These are phyloP conservation scores for Pteronura brasiliensis DNA, from an alignment of 2,113 vertebrate species.

Conservation along the genomic window DNA sequence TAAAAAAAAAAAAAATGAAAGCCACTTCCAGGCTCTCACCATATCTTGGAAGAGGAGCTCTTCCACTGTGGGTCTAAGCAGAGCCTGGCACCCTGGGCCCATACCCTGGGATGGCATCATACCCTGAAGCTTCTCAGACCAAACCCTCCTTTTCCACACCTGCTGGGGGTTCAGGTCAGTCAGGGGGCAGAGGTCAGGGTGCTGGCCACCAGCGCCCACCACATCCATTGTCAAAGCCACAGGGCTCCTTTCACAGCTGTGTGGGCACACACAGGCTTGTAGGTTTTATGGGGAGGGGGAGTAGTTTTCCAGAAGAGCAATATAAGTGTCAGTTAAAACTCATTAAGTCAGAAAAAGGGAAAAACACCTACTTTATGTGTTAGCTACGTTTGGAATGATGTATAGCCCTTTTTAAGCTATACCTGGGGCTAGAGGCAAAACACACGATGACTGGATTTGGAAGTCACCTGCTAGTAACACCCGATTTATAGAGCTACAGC, in stretches of 20 bases:
- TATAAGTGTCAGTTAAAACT: neutral
- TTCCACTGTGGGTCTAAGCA: neutral
- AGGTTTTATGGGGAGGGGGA: neutral
- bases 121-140: neutral
- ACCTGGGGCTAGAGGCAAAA: neutral
- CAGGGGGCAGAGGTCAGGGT: neutral
- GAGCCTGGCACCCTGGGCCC: neutral
- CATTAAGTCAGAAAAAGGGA: neutral
- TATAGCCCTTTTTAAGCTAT: neutral
- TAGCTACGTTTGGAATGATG: neutral
- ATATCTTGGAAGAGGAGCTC: neutral
- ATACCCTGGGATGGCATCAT: neutral
- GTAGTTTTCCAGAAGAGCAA: neutral
- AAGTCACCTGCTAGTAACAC: neutral
- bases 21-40: neutral
- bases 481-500: rapidly evolving
- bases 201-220: neutral
- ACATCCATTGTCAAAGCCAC: rapidly evolving
- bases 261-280: neutral
- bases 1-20: neutral
- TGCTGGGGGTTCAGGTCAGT: neutral
- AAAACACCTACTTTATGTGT: neutral
- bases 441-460: neutral
- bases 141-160: neutral
- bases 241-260: neutral